phyloP scores from a whole-genome alignment of 2,113 vertebrate species.

The Lepisosteus oculatus region DNA sequence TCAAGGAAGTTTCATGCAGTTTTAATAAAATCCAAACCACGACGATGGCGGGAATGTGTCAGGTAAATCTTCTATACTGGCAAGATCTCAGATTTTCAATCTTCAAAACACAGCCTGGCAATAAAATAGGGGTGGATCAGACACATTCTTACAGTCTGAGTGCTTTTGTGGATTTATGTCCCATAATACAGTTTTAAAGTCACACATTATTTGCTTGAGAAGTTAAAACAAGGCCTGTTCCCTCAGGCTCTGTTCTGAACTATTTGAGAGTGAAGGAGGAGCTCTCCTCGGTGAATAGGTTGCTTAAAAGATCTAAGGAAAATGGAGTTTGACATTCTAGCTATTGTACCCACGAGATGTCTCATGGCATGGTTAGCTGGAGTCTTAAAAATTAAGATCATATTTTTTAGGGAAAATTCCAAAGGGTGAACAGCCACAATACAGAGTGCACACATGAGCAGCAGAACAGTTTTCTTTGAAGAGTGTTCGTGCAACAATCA shows the following conservation, averaged over 20 bases:
- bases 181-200: constrained; percentile 45
- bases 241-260: constrained; percentile 27
- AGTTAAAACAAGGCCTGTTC: constrained; percentile 35
- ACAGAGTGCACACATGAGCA: constrained; percentile 29
- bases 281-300: constrained; percentile 31
- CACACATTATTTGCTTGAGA: constrained; percentile 44
- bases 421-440: constrained; percentile 31
- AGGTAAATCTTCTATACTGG: constrained; percentile 46
- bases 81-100: constrained; percentile 37
- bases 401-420: constrained; percentile 40
- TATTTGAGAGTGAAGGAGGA: constrained; percentile 32
- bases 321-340: constrained; percentile 43
- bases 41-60: constrained; percentile 41
- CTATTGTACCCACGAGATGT: constrained; percentile 39
- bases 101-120: constrained; percentile 42
- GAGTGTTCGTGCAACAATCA: constrained; percentile 34
- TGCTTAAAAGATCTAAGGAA: constrained; percentile 38
- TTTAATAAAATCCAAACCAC: constrained; percentile 44
- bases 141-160: constrained; percentile 52
- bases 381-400: constrained; percentile 39
- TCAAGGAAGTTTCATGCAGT: constrained; percentile 20
- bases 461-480: constrained; percentile 27
- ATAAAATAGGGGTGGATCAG: constrained; percentile 53
- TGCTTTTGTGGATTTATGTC: constrained; percentile 50
- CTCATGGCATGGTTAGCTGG: constrained; percentile 35